Percentiles rank a stretch among this genome's conserved stretches.
phyloP scores from a whole-genome alignment of 2,888 invertebrate species.

The Busseola fusca region DNA sequence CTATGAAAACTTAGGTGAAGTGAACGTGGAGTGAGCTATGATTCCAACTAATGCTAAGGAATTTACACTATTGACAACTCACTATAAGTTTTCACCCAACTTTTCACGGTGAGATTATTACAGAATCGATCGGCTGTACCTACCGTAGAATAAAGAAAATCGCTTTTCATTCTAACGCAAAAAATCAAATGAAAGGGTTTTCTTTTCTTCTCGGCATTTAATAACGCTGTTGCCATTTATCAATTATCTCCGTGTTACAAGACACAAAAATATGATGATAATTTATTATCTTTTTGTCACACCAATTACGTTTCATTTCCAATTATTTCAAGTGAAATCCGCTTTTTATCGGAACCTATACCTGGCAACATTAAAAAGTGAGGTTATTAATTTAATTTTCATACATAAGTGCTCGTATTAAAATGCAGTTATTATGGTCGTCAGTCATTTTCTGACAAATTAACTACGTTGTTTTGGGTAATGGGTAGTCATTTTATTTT shows the following conservation, averaged over 20 bases:
- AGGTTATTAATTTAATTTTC: conserved; percentile 54
- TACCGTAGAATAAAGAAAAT: neutral
- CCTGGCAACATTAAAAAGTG: conserved; percentile 44
- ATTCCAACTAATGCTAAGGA: too few species aligned
- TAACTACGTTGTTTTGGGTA: conserved; percentile 46
- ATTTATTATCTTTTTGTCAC: conserved; percentile 65
- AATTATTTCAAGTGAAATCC: conserved; percentile 58
- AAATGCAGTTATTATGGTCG: conserved; percentile 51
- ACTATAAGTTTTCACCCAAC: too few species aligned
- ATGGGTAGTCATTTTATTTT: conserved; percentile 32
- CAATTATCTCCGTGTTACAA: conserved; percentile 44
- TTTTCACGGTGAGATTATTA: too few species aligned
- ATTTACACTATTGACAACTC: too few species aligned
- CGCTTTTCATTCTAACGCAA: neutral
- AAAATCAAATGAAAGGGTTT: too few species aligned
- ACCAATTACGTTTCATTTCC: conserved; percentile 65
- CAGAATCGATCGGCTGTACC: neutral
- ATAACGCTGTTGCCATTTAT: conserved; percentile 37
- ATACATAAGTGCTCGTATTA: conserved; percentile 61
- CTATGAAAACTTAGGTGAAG: too few species aligned
- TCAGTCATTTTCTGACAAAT: conserved; percentile 43
- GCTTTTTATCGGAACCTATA: conserved; percentile 47
- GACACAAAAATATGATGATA: conserved; percentile 54
- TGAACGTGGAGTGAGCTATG: too few species aligned
- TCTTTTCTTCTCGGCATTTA: neutral